These are phyloP conservation scores for Caenorhabditis panamensis DNA, from an alignment of 2,888 invertebrate species.

Conservation along the genomic window DNA sequence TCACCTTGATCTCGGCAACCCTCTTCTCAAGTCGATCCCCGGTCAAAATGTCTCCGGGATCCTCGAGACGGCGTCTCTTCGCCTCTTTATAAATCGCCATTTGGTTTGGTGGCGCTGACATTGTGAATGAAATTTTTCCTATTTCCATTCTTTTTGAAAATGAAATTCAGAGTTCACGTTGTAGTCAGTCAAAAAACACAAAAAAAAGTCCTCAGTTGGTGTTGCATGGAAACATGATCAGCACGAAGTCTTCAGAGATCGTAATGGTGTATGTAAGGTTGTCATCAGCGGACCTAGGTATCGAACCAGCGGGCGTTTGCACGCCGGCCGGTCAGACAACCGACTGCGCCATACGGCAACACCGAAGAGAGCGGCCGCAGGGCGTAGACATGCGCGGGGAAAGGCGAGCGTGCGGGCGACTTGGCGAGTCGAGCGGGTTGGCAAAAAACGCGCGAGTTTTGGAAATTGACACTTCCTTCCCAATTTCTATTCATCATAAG, in stretches of 20 bases:
- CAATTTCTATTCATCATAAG: no score
- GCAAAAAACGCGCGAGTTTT: neutral
- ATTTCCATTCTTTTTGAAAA: no score
- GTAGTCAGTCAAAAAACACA: neutral
- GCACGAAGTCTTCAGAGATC: conserved; percentile 63
- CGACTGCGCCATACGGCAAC: conserved; percentile 26
- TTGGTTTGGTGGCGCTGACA: no score
- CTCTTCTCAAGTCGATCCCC: no score
- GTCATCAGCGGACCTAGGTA: conserved; percentile 52
- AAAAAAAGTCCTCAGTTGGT: conserved; percentile 61
- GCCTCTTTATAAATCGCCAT: no score
- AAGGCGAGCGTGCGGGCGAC: neutral
- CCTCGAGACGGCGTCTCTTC: no score
- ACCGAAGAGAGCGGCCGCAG: conserved; percentile 5
- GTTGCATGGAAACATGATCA: conserved; percentile 58
- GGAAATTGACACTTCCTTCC: no score
- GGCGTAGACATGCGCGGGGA: neutral
- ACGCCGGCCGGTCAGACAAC: neutral
- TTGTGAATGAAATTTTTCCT: no score
- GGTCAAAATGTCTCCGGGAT: no score
- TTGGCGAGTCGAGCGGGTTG: neutral
- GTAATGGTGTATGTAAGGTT: conserved; percentile 61
- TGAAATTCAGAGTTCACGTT: no score
- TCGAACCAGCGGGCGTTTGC: conserved; percentile 10
- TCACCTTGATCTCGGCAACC: no score